Evolutionary conservation across 2,113 vertebrate species (phyloP).

Genomic region (Toxotes jaculatrix): DNA sequence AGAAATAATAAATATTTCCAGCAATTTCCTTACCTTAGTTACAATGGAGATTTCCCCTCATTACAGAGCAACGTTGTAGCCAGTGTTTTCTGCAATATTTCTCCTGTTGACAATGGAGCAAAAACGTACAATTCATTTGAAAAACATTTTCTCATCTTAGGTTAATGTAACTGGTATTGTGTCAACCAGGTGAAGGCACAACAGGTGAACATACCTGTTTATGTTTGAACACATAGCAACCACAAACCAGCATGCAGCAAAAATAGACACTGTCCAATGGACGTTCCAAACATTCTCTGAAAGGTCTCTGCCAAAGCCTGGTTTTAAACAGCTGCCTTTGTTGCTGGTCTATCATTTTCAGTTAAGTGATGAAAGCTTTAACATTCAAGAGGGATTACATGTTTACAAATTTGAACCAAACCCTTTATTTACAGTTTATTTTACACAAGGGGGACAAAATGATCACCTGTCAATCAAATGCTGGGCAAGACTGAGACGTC

Average conservation of each 20-base stretch:
- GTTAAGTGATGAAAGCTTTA: neutral
- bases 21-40: slow-evolving; percentile 26
- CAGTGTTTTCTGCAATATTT: slow-evolving; percentile 7
- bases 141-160: neutral
- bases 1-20: neutral
- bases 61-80: slow-evolving; percentile 30
- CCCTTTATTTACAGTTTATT: neutral
- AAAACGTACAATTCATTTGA: neutral
- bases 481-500: neutral
- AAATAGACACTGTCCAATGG: neutral
- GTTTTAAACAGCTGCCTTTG: neutral
- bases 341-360: neutral
- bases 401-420: no score
- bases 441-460: neutral
- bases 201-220: neutral
- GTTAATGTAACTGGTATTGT: neutral
- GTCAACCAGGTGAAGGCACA: neutral
- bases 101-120: slow-evolving; percentile 48
- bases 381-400: neutral
- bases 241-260: neutral
- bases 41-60: neutral
- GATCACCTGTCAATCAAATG: neutral
- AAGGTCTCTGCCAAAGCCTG: neutral
- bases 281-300: neutral
- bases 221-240: neutral